Evolutionary conservation across 2,113 vertebrate species (phyloP).

Genomic region (Dinomys branickii): DNA sequence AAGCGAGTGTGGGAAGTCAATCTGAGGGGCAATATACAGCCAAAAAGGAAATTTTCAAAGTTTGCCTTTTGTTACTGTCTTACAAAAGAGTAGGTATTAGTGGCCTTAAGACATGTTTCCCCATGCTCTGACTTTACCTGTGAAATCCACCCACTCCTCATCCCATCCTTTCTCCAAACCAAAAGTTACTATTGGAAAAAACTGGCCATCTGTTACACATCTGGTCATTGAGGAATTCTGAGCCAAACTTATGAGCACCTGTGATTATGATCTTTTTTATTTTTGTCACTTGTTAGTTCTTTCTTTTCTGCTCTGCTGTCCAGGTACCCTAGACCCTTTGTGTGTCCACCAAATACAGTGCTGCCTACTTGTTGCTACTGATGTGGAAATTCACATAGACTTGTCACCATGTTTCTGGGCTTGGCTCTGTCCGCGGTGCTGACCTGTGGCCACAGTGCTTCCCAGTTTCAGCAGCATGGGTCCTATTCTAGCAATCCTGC

Average conservation of each 20-base stretch:
- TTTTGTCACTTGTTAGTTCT: not conserved
- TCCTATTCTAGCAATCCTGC: not conserved
- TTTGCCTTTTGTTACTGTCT: not conserved
- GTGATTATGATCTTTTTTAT: not conserved
- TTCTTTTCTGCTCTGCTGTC: not conserved
- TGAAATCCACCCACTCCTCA: not conserved
- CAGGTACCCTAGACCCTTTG: not conserved
- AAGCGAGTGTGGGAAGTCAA: not conserved
- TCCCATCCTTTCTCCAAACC: too few relatives aligned
- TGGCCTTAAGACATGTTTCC: not conserved
- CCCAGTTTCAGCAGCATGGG: accelerated
- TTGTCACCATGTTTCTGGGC: accelerated
- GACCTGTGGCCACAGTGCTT: accelerated
- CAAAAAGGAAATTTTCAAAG: not conserved
- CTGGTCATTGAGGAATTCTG: not conserved
- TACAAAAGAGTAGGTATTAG: not conserved
- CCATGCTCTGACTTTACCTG: not conserved
- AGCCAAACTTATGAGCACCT: not conserved
- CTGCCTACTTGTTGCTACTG: accelerated
- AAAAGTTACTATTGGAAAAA: not conserved
- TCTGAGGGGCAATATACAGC: not conserved
- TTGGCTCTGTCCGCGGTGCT: not conserved
- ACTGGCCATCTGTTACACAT: not conserved
- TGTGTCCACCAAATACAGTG: not conserved
- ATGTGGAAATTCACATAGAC: not conserved